Base-by-base conservation (phyloP, 2,888 invertebrate species). In the Netelia virgata region DNA sequence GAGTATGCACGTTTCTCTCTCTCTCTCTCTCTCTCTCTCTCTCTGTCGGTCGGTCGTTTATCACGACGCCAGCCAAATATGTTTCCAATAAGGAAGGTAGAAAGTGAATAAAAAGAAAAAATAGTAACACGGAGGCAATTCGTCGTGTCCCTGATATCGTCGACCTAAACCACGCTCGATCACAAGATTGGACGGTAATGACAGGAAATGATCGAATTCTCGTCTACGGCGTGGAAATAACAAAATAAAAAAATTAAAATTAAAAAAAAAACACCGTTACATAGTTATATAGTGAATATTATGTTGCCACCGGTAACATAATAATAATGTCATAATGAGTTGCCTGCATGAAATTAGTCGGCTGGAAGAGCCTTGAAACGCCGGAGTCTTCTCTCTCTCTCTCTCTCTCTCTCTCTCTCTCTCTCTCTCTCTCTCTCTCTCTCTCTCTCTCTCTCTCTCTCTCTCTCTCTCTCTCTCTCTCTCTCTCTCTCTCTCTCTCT, bases 1-100 rank as follows among this genome's bases (percentile, higher is more conserved):
- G 55, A 82, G 80, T 88, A 81, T 87, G 81, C 75, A 86, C 87
- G 75, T 66, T 57, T 64, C 64, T 76, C 63, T 14, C 55, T 8
- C 59, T 36, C 18, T 70, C 18, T 50, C 50, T 14, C 66, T 11
- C 64, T 47, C 66, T 77, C 63, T 70, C 78, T 78, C 76, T 53
- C 43, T n/a, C 69, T 11, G 47, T 41, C 41, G 43, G 59, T 47
- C 59, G 20, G 23, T 47, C 10, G 73, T 50, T 28, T 47, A 53
- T 16, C 16, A 47, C 18, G n/a, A 75, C 53, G 14, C 64, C n/a
- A 18, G 41, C 75, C 61, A 61, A 77, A 77, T 77, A 77, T 59
- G 77, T 43, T 77, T 57, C 69, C 77, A 69, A 77, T 77, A 77
- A 77, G 55, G 43, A 64, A 20, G 23, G 3, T 55, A 73, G 43